Evolutionary conservation across 2,113 vertebrate species (phyloP).

Genomic region (Steatornis caripensis): DNA sequence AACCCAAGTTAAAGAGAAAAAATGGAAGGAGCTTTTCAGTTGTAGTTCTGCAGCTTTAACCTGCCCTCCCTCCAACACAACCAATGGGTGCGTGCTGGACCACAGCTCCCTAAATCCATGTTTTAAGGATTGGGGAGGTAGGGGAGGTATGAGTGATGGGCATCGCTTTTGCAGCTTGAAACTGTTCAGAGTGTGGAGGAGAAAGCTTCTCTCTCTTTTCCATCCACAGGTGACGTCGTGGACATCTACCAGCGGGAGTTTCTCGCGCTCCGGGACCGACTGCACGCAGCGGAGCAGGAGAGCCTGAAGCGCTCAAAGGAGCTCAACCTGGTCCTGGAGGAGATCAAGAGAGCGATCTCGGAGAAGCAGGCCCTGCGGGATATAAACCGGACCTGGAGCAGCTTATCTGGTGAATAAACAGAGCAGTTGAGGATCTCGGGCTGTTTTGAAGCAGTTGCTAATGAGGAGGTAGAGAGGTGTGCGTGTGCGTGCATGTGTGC

Average conservation of each 20-base stretch:
- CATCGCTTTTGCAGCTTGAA: background rate
- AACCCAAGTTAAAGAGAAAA: background rate
- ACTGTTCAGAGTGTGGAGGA: background rate
- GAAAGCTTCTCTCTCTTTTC: background rate
- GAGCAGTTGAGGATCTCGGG: background rate
- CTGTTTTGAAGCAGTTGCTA: background rate
- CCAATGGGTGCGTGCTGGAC: fast-evolving
- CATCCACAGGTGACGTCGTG: conserved; percentile 84
- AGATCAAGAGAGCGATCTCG: conserved; percentile 92
- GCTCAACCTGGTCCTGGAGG: conserved; percentile 95
- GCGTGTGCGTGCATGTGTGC: background rate
- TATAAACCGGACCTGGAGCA: conserved; percentile 86
- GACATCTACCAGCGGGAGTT: conserved; percentile 96
- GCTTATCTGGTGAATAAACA: conserved; percentile 79
- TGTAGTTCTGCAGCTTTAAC: background rate
- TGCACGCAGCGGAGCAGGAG: conserved; percentile 92
- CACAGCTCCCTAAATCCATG: background rate
- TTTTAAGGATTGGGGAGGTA: background rate
- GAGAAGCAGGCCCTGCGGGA: conserved; percentile 86
- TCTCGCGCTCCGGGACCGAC: conserved; percentile 88
- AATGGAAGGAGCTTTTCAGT: background rate
- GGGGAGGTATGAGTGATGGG: background rate
- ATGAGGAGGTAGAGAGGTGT: conserved; percentile 10
- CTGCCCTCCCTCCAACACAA: background rate
- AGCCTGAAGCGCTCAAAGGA: conserved; percentile 96